A percentile compares a stretch with the other conserved stretches of the same genome.
Conservation (phyloP, 2,113 vertebrate genomes). For the Bubalus kerabau region DNA sequence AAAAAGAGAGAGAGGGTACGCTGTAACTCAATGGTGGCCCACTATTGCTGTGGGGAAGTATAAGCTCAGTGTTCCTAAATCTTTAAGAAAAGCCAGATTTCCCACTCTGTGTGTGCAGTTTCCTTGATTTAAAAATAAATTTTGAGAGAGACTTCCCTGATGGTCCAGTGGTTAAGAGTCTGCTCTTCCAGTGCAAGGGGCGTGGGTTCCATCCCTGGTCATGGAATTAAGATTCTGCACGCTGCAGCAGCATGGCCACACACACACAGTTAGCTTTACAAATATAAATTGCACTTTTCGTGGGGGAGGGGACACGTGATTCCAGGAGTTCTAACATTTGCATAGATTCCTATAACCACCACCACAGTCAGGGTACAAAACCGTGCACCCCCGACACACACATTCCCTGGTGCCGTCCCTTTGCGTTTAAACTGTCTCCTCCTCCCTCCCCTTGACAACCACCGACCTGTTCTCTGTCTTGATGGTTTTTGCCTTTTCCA, state of each 20-base stretch:
- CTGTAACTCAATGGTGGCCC: background rate
- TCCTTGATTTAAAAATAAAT: background rate
- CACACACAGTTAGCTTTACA: background rate
- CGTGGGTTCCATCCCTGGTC: background rate
- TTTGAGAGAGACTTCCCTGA: background rate
- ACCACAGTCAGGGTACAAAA: background rate
- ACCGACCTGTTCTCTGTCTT: background rate
- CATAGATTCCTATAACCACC: background rate
- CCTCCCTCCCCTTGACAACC: background rate
- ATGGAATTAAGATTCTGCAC: background rate
- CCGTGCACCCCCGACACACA: accelerated
- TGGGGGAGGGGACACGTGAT: no score
- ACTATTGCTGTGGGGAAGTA: background rate
- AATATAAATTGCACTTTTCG: background rate
- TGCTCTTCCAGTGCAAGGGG: background rate
- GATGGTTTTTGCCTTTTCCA: background rate
- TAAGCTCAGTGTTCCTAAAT: background rate
- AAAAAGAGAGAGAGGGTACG: background rate
- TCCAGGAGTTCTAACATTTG: background rate
- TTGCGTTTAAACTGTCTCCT: background rate
- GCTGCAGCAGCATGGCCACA: background rate
- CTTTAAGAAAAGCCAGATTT: background rate
- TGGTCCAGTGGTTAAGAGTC: background rate
- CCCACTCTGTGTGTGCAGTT: background rate
- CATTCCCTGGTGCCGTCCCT: background rate